Evolutionary conservation across 2,113 vertebrate species (phyloP).

Genomic region (Dromaius novaehollandiae): DNA sequence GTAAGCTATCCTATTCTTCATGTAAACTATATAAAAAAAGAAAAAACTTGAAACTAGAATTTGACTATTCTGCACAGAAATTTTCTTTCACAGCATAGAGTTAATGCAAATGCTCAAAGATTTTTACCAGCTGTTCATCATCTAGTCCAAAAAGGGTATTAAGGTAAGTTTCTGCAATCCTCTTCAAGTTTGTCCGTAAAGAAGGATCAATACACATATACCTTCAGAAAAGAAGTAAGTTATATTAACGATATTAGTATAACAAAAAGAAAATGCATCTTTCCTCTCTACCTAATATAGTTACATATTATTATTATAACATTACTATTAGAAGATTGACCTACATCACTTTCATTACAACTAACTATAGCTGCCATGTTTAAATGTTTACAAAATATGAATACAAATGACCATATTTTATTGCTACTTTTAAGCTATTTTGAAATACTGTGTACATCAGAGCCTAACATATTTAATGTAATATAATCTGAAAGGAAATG

Average conservation of each 20-base stretch:
- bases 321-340: not conserved
- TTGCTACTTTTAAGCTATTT: not conserved
- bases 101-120: not conserved
- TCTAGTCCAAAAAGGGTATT: constrained; percentile 71
- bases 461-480: not conserved
- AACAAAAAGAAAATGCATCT: not conserved
- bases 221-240: constrained; percentile 28
- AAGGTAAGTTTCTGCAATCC: constrained; percentile 70
- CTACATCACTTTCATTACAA: not conserved
- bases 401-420: not conserved
- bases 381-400: not conserved
- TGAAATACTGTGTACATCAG: not conserved
- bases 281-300: not conserved
- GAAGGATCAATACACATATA: constrained; percentile 61
- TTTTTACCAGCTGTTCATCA: constrained; percentile 73
- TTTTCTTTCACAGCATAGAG: not conserved
- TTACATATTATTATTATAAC: not conserved
- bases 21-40: not conserved
- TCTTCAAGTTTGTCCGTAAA: constrained; percentile 61
- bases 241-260: not conserved
- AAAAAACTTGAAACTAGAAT: not conserved
- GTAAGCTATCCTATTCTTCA: not conserved
- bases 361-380: not conserved
- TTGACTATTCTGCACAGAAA: not conserved
- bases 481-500: not conserved